Conservation (phyloP, 2,888 invertebrate species). For the Macropis europaea region DNA sequence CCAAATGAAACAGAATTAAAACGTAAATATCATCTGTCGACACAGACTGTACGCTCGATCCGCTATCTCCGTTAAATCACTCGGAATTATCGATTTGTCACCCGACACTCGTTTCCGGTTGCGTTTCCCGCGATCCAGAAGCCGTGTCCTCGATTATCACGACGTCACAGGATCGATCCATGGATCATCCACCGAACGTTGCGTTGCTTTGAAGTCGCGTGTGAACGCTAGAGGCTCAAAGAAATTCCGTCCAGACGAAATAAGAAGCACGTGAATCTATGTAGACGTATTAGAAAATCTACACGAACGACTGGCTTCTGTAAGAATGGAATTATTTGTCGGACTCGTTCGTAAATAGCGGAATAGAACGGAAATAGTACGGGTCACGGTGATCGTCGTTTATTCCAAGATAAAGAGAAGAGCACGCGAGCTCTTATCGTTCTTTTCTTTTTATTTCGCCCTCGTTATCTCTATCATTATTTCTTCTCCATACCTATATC, state of each 20-base stretch:
- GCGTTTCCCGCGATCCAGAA: too few relatives aligned
- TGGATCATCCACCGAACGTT: too few relatives aligned
- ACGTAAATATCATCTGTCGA: conserved; percentile 32
- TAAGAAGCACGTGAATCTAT: conserved; percentile 14
- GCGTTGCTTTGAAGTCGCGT: too few relatives aligned
- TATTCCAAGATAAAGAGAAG: conserved; percentile 41
- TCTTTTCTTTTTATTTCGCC: conserved; percentile 38
- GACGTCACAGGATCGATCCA: too few relatives aligned
- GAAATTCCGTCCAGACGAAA: too few relatives aligned
- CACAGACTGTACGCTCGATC: conserved; percentile 18
- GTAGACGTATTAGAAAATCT: not conserved
- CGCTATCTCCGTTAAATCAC: conserved; percentile 33
- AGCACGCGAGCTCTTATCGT: conserved; percentile 56
- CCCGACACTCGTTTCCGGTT: conserved; percentile 28
- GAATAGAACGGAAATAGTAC: conserved; percentile 45
- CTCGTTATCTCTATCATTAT: conserved; percentile 8
- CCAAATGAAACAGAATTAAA: conserved; percentile 27
- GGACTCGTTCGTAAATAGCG: conserved; percentile 4
- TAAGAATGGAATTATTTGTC: conserved; percentile 20
- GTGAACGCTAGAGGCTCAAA: too few relatives aligned
- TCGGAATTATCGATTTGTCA: conserved; percentile 39
- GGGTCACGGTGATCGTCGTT: conserved; percentile 47
- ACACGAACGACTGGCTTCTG: not conserved
- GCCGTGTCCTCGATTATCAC: too few relatives aligned
- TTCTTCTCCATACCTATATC: conserved; percentile 32